phyloP scores from a whole-genome alignment of 2,888 invertebrate genomes.

The Sepiola atlantica region DNA sequence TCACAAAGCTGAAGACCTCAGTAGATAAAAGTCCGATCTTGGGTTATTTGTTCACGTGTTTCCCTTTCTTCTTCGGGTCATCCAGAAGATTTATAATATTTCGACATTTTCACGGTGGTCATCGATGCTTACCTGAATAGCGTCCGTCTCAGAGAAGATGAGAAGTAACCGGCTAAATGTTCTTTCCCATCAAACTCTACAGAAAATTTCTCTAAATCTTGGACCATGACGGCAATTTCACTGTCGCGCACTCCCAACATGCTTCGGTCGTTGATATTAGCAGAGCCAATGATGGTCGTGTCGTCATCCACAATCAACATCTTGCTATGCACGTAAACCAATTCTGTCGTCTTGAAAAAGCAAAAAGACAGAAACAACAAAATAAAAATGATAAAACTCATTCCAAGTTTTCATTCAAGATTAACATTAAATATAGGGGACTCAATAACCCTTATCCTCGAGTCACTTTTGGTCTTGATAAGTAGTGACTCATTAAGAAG shows the following conservation, averaged over 20 bases:
- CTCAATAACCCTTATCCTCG: no score
- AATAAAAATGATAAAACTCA: neutral
- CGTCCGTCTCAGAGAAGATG: slow-evolving; percentile 87
- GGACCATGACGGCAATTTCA: slow-evolving; percentile 88
- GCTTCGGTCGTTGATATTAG: slow-evolving; percentile 97
- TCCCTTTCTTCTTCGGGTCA: no score
- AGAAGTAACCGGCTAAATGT: slow-evolving; percentile 89
- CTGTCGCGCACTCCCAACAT: slow-evolving; percentile 95
- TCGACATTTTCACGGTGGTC: no score
- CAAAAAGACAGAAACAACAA: neutral
- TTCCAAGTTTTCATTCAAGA: no score
- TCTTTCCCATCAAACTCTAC: slow-evolving; percentile 86
- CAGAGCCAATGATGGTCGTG: slow-evolving; percentile 94
- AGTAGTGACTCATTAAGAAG: no score
- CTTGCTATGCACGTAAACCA: slow-evolving; percentile 98
- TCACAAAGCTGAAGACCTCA: no score
- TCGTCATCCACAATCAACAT: slow-evolving; percentile 94
- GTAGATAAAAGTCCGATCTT: no score
- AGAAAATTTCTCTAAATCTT: slow-evolving; percentile 78
- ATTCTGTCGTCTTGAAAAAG: slow-evolving; percentile 84
- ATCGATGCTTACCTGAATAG: slow-evolving; percentile 80
- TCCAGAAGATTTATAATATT: no score
- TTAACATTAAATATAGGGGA: no score
- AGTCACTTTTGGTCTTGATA: no score
- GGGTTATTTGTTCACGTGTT: no score